These are phyloP conservation scores for Furcula furcula DNA, from an alignment of 2,888 invertebrate species.

Conservation along the genomic window DNA sequence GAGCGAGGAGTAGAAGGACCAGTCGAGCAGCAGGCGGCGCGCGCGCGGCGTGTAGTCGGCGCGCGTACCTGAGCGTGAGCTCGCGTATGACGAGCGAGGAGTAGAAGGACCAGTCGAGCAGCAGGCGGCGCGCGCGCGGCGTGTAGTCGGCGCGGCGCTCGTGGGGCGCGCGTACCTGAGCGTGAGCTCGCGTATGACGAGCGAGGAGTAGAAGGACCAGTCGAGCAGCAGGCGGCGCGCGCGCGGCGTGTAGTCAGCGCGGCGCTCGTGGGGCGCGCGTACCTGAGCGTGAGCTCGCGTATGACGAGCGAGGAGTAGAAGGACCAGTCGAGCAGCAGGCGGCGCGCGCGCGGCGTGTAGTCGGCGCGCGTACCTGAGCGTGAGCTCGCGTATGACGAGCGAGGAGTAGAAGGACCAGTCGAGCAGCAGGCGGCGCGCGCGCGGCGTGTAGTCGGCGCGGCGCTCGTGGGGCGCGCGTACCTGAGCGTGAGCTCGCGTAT, in stretches of 20 bases:
- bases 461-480: not conserved
- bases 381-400: constrained; percentile 95
- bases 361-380: not conserved
- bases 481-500: constrained; percentile 68
- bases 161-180: constrained; percentile 14
- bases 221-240: constrained; percentile 87
- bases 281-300: constrained; percentile 85
- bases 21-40: constrained; percentile 52
- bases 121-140: constrained; percentile 79
- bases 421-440: constrained; percentile 87
- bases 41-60: constrained; percentile 34
- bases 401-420: constrained; percentile 94
- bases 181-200: constrained; percentile 96
- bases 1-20: constrained; percentile 50
- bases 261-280: not conserved
- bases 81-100: constrained; percentile 97
- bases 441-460: not conserved
- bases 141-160: not conserved
- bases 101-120: constrained; percentile 98
- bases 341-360: constrained; percentile 87
- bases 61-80: constrained; percentile 82
- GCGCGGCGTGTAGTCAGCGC: not conserved
- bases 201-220: constrained; percentile 98
- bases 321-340: constrained; percentile 96
- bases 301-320: constrained; percentile 98